Percentiles rank a stretch among this genome's conserved stretches.
Evolutionary conservation across 2,888 invertebrate species (phyloP).

Genomic region (Drosophila yooni): DNA sequence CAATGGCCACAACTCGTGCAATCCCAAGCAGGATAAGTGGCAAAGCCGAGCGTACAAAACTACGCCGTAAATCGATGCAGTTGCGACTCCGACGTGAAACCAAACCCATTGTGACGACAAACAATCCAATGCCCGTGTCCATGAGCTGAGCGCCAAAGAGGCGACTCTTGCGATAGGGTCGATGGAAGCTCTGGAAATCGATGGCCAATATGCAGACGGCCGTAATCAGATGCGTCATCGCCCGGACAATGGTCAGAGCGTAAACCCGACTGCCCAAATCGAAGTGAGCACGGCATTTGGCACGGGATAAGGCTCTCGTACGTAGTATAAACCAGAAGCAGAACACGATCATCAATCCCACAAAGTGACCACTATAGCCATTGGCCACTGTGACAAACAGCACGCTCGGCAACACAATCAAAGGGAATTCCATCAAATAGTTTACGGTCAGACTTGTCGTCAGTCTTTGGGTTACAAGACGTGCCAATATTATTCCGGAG

Average conservation of each 20-base stretch:
- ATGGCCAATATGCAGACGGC: conserved; percentile 95
- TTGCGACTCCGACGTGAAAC: conserved; percentile 87
- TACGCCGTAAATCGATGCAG: conserved; percentile 63
- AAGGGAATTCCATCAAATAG: conserved; percentile 86
- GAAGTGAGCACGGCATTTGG: conserved; percentile 48
- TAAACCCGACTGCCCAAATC: conserved; percentile 76
- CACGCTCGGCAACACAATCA: conserved; percentile 87
- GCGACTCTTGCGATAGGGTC: conserved; percentile 94
- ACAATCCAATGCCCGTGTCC: conserved; percentile 98
- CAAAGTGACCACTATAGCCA: conserved; percentile 75
- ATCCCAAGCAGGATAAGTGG: conserved; percentile 87
- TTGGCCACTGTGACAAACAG: conserved; percentile 87
- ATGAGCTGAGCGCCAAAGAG: conserved; percentile 94
- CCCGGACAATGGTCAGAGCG: conserved; percentile 89
- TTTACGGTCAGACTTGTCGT: conserved; percentile 21
- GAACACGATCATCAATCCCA: conserved; percentile 29
- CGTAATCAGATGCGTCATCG: conserved; percentile 90
- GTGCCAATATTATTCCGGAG: conserved; percentile 65
- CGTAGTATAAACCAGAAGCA: conserved; percentile 37
- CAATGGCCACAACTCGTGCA: conserved; percentile 87
- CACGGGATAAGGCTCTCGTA: conserved; percentile 37
- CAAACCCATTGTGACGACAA: conserved; percentile 92
- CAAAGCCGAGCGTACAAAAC: conserved; percentile 78
- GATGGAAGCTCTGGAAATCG: conserved; percentile 95
- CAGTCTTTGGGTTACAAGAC: conserved; percentile 49